These are phyloP conservation scores for Bambusicola thoracicus DNA, from an alignment of 2,113 vertebrate genomes.

Conservation along the genomic window DNA sequence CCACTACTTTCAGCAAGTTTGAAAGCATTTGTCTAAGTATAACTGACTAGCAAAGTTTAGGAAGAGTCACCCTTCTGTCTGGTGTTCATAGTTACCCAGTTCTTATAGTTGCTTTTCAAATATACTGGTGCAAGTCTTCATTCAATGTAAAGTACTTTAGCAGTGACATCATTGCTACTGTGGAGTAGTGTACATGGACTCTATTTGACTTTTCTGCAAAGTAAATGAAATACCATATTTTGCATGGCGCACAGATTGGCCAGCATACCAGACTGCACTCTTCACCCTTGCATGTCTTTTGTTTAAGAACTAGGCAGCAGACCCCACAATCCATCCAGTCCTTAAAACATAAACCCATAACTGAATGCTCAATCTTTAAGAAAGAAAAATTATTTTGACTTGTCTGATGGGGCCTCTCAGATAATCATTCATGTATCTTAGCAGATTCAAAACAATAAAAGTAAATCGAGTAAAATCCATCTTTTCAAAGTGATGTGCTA, in stretches of 20 bases:
- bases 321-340: neutral
- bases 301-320: neutral
- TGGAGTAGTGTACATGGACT: neutral
- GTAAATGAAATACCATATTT: neutral
- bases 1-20: neutral
- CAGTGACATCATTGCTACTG: neutral
- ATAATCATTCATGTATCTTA: slow-evolving; percentile 16
- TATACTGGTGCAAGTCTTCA: neutral
- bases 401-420: neutral
- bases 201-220: neutral
- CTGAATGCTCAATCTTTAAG: neutral
- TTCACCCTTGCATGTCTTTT: neutral
- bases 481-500: slow-evolving; percentile 37
- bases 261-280: neutral
- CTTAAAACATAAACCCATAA: neutral
- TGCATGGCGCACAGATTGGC: neutral
- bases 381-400: neutral
- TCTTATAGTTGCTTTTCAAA: neutral
- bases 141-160: neutral
- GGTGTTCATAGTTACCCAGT: neutral
- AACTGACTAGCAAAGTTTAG: neutral
- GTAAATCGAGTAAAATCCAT: slow-evolving; percentile 32
- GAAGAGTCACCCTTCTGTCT: neutral
- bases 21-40: neutral
- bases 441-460: slow-evolving; percentile 28